A percentile compares a stretch with the other conserved stretches of the same genome.
phyloP scores from a whole-genome alignment of 2,888 invertebrate species.

The Colostygia pectinataria region DNA sequence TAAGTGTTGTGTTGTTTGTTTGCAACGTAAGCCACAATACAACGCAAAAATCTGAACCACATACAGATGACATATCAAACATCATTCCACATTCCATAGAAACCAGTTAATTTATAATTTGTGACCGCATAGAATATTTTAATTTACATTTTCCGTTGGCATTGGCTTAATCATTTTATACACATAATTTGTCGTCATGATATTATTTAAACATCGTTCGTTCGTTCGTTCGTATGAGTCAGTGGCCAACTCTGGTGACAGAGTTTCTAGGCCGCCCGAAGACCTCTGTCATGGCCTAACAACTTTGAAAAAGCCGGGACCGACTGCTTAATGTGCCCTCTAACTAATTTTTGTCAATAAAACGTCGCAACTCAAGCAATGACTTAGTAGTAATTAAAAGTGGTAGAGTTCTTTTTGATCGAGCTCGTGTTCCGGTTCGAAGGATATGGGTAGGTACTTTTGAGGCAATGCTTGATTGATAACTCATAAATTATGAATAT shows the following conservation, averaged over 20 bases:
- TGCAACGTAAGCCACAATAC: conserved; percentile 9
- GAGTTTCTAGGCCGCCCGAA: no score
- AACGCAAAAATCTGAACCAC: conserved; percentile 28
- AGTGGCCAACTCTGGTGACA: no score
- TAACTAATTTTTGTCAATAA: neutral
- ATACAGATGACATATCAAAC: conserved; percentile 39
- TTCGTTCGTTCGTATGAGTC: no score
- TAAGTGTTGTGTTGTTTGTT: neutral
- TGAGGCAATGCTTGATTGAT: no score
- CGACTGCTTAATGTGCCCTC: no score
- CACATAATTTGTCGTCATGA: neutral
- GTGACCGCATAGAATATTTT: conserved; percentile 37
- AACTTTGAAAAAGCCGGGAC: no score
- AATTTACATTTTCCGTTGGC: conserved; percentile 44
- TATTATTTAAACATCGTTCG: neutral
- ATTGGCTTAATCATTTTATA: conserved; percentile 24
- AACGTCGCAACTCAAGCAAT: neutral
- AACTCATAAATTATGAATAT: no score
- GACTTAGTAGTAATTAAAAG: neutral
- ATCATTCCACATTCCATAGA: conserved; percentile 46
- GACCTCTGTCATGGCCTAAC: no score
- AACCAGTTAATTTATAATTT: conserved; percentile 40
- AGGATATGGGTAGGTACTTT: no score
- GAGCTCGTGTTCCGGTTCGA: no score
- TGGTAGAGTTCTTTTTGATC: no score